Conservation (phyloP, 2,888 invertebrate species). For the Pocota personata region DNA sequence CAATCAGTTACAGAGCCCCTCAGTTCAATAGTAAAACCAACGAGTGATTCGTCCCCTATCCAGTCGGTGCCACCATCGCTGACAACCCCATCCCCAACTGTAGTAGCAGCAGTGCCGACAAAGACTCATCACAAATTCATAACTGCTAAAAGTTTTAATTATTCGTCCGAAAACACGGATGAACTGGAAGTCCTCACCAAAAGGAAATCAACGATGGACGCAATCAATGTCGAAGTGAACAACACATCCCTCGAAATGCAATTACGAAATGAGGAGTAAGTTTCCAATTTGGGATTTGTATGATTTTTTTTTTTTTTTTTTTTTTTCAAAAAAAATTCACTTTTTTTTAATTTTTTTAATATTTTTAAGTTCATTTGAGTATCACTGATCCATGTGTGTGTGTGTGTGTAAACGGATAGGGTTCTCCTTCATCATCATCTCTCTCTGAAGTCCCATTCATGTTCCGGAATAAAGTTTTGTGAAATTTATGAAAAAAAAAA, state of each 20-base stretch:
- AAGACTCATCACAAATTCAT: conserved; percentile 77
- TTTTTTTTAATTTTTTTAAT: conserved; percentile 14
- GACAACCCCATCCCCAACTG: conserved; percentile 49
- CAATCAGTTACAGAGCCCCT: conserved; percentile 56
- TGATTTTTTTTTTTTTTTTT: background rate
- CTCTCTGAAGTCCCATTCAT: background rate
- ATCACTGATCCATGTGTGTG: background rate
- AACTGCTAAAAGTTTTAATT: conserved; percentile 76
- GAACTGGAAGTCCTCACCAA: conserved; percentile 76
- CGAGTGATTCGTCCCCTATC: conserved; percentile 25
- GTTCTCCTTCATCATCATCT: background rate
- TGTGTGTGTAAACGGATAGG: background rate
- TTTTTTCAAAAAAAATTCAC: background rate
- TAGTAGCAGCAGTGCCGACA: conserved; percentile 79
- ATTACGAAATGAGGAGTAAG: conserved; percentile 78
- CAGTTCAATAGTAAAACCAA: conserved; percentile 46
- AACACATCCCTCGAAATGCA: conserved; percentile 75
- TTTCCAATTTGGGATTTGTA: conserved; percentile 68
- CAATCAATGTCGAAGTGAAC: conserved; percentile 76
- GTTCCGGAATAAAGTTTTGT: conserved; percentile 29
- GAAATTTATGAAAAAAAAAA: conserved; percentile 26
- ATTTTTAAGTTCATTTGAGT: conserved; percentile 40
- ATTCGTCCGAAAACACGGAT: conserved; percentile 78
- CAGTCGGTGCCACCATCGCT: conserved; percentile 7
- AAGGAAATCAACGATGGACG: conserved; percentile 76